Conservation (phyloP, 2,797 vertebrate genomes). For the Meriones psammophilus region DNA sequence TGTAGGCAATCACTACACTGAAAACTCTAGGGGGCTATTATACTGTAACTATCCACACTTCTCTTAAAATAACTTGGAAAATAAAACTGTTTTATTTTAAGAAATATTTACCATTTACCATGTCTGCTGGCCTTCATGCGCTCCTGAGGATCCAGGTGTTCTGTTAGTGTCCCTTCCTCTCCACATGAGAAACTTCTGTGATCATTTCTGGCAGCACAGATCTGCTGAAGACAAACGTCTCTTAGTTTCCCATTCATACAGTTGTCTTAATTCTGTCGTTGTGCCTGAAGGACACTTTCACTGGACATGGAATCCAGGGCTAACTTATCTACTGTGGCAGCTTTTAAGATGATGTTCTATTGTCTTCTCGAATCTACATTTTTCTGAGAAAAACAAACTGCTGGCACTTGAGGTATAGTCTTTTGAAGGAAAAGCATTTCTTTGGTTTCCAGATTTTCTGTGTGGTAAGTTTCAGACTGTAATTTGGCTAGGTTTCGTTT, state of each 20-base stretch:
- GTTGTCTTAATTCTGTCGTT: constrained; percentile 34
- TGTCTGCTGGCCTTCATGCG: constrained; percentile 53
- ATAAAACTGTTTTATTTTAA: constrained; percentile 24
- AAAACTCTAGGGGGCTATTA: constrained; percentile 37
- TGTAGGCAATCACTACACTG: neutral
- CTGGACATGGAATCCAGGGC: neutral
- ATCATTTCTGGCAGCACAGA: constrained; percentile 47
- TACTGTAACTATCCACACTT: constrained; percentile 2
- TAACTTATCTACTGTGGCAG: neutral
- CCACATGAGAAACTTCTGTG: constrained; percentile 53
- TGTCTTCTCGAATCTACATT: neutral
- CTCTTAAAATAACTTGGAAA: constrained; percentile 16
- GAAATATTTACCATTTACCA: constrained; percentile 75
- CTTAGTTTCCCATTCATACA: constrained; percentile 67
- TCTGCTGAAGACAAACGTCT: constrained; percentile 68
- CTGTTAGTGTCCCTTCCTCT: constrained; percentile 56
- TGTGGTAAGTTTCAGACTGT: constrained; percentile 1
- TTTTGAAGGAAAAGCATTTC: neutral
- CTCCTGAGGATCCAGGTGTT: constrained; percentile 48
- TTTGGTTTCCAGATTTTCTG: constrained; percentile 33
- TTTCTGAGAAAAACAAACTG: constrained; percentile 12
- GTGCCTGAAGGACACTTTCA: constrained; percentile 54
- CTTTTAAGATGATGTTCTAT: constrained; percentile 49
- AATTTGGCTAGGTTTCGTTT: neutral
- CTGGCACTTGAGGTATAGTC: constrained; percentile 34